These are phyloP conservation scores for Noctua fimbriata DNA, from an alignment of 2,888 invertebrate genomes.

Conservation along the genomic window DNA sequence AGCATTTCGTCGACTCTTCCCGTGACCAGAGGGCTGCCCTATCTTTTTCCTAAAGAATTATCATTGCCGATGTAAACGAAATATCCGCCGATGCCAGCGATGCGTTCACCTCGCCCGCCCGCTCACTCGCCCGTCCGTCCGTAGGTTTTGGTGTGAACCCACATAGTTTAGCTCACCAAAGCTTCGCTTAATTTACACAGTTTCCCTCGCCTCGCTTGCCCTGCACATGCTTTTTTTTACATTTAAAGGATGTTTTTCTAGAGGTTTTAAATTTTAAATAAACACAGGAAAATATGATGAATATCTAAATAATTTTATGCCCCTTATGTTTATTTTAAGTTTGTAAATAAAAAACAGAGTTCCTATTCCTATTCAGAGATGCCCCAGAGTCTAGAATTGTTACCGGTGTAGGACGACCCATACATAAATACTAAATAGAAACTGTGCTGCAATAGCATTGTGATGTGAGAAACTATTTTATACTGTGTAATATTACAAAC, in stretches of 20 bases:
- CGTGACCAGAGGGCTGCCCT: not conserved
- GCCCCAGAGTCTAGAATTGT: not conserved
- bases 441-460: not conserved
- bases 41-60: not conserved
- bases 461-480: slow-evolving; percentile 11
- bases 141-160: no score
- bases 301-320: not conserved
- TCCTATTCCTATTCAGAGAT: not conserved
- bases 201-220: no score
- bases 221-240: not conserved
- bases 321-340: not conserved
- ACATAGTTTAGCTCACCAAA: no score
- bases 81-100: no score
- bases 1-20: not conserved
- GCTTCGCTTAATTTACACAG: no score
- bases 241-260: not conserved
- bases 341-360: not conserved
- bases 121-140: no score
- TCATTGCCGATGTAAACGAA: not conserved
- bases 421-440: not conserved
- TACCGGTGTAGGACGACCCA: not conserved
- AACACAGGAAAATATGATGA: not conserved
- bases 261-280: not conserved
- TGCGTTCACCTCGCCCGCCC: no score
- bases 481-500: not conserved